Percentiles rank a stretch among this genome's conserved stretches.
Conservation (phyloP, 2,888 invertebrate genomes). For the Allacma fusca region DNA sequence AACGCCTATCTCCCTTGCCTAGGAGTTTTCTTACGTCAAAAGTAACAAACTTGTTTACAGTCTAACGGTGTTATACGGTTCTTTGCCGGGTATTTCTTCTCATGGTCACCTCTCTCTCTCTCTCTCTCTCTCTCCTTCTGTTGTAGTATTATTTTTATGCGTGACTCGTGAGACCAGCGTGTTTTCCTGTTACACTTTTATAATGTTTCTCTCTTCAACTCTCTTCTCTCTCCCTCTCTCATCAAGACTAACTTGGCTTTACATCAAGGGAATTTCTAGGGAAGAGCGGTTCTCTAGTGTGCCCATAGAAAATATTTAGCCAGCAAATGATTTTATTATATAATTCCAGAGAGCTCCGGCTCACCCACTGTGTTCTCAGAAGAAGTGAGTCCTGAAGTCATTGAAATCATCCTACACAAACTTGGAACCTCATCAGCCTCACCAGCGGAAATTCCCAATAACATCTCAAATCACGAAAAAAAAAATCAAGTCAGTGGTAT, state of each 20-base stretch:
- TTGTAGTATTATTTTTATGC: conserved; percentile 1
- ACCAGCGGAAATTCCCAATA: conserved; percentile 8
- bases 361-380: not conserved
- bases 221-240: conserved; percentile 12
- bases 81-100: conserved; percentile 11
- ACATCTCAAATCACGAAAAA: too few species aligned
- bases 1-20: too few species aligned
- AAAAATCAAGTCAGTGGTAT: too few species aligned
- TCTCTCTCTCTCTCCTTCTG: not conserved
- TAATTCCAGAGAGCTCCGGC: not conserved
- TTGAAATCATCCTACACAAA: not conserved
- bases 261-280: not conserved
- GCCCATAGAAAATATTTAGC: not conserved
- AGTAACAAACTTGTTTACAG: not conserved
- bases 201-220: not conserved
- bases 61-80: not conserved
- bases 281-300: not conserved
- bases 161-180: not conserved
- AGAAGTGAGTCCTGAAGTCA: not conserved
- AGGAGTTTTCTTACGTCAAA: not conserved
- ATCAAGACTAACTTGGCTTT: conserved; percentile 16
- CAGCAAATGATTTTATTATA: not conserved
- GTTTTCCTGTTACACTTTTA: not conserved
- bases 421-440: not conserved
- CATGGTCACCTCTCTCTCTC: conserved; percentile 8